Evolutionary conservation across 2,113 vertebrate species (phyloP), one percentile per base, ranked within the genome.

Genomic region (Ceyx cyanopectus): DNA sequence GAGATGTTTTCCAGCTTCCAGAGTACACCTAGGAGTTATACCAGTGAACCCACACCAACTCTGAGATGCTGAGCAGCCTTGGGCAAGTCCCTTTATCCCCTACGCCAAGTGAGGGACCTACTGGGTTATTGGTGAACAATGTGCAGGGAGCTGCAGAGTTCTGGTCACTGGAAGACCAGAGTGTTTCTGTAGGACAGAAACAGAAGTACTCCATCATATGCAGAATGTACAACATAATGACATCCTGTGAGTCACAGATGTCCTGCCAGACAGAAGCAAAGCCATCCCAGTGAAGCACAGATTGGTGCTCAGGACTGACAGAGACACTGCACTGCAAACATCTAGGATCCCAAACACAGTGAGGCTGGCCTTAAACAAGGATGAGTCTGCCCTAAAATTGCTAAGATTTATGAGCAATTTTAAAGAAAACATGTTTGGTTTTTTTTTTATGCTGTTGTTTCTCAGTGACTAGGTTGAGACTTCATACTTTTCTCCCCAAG

Each of bases 181-280:
- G 23, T 5, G 24, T 22, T 80, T 70, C 46, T 74, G 20, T 17
- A 57, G 68, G 24, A 73, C 4, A 1, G 1, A 34, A 58, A 22
- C 3, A 78, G 10, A 66, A 88, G 40, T 5, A 11, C 5, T 78
- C 45, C 1, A 0, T 46, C 10, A 65, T 4, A 2, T 1, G 2
- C 16, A 30, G 61, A 75, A 80, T 30, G 23, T 27, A 23, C 34
- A 32, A 15, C 3, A 5, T 2, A 3, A 77, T 15, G 37, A 34
- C 30, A 56, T 37, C 22, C 40, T 43, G 23, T 22, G n/a, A 68
- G 43, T 5, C 3, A 0, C 9, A 32, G 45, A 11, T 34, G 17
- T 58, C 46, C 61, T 22, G 10, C 26, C 40, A 45, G 18, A 27
- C 32, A 62, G 74, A 23, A 56, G 50, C 21, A 30, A 8, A 72